Evolutionary conservation across 2,113 vertebrate species (phyloP), one percentile per base, ranked within the genome.

Genomic region (Mola mola): DNA sequence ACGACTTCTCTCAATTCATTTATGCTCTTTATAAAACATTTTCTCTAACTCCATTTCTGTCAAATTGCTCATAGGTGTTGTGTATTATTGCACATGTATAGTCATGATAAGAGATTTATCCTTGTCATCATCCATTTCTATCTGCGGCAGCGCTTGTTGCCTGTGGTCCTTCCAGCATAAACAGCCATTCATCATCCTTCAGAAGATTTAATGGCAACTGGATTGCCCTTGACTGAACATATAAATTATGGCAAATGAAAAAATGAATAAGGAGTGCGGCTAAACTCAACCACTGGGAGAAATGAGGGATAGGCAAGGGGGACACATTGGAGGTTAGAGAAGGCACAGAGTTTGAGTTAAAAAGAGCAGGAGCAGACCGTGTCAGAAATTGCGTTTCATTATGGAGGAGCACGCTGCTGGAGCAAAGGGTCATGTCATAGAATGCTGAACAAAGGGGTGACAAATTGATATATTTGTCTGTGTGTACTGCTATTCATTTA

Each of bases 151-250:
- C 47, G 62, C 16, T 55, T 46, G 21, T 72, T 22, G 52, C 57
- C 64, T 2, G 8, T 53, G 61, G 64, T 78, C 52, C 19, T 42
- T 50, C 25, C 46, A 28, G 59, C 26, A 85, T 61, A 74, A 87
- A 82, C 53, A 83, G 46, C 43, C 42, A 82, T 86, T 83, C 74
- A 81, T 89, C 83, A 84, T 29, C 6, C 8, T 74, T 67, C 52
- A 71, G 49, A 69, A 33, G 51, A 56, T 82, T 87, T 85, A 70
- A 81, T 88, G 66, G 56, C 59, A 67, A 80, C 78, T 85, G 73
- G 56, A 87, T 81, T 83, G 70, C 52, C 19, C 84, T 86, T 36
- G 73, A 84, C 51, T 64, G 44, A 55, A 47, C 61, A 78, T 71
- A 76, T 72, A 69, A 79, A 82, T 79, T 65, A 86, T 20, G 26